phyloP scores from a whole-genome alignment of 2,113 vertebrate genomes.

The Phoenicopterus ruber region DNA sequence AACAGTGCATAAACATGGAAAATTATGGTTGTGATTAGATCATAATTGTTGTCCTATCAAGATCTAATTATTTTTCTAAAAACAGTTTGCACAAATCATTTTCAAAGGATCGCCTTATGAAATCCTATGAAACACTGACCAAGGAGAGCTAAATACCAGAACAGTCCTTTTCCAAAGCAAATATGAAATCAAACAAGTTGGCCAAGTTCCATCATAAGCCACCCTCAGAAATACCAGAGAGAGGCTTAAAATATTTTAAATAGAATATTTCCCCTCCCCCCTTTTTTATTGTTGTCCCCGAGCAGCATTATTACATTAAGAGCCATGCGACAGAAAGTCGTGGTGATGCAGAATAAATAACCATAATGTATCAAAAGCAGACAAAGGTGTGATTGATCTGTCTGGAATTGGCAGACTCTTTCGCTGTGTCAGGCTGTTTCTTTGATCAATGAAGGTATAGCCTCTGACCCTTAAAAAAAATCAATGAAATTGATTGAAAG shows the following conservation, averaged over 20 bases:
- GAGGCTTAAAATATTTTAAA: conserved; percentile 30
- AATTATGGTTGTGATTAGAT: not conserved
- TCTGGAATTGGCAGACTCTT: conserved; percentile 83
- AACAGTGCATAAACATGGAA: not conserved
- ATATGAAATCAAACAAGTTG: conserved; percentile 33
- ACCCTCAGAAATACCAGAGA: conserved; percentile 10
- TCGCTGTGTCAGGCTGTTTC: conserved; percentile 89
- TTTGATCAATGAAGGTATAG: conserved; percentile 84
- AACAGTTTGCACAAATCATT: not conserved
- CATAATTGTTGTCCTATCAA: conserved; percentile 21
- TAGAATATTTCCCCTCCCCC: not conserved
- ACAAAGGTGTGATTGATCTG: conserved; percentile 88
- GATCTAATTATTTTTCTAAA: conserved; percentile 5
- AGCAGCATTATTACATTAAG: conserved; percentile 60
- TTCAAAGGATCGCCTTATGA: not conserved
- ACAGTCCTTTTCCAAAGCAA: conserved; percentile 31
- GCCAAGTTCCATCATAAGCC: conserved; percentile 34
- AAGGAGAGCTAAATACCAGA: conserved; percentile 30
- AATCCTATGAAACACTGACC: conserved; percentile 8
- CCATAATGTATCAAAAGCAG: conserved; percentile 83
- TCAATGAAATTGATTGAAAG: conserved; percentile 86
- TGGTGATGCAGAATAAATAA: conserved; percentile 83
- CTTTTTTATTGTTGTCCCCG: not conserved
- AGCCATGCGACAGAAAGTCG: conserved; percentile 72
- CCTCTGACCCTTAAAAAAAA: conserved; percentile 87